phyloP scores from a whole-genome alignment of 1,140 invertebrate species.

The Philotrypesis tridentata region DNA sequence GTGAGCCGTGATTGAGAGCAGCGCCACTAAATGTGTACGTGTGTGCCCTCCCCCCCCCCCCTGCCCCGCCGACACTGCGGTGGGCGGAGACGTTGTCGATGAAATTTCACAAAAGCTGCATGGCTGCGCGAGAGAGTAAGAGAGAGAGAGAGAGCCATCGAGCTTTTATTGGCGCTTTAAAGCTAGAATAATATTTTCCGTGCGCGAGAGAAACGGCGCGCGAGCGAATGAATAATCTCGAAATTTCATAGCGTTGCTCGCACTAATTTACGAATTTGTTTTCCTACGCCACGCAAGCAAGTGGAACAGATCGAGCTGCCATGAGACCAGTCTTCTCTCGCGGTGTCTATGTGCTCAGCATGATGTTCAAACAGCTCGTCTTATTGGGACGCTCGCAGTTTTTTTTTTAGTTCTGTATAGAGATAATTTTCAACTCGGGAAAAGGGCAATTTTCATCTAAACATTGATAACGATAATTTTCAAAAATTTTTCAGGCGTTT shows the following conservation, averaged over 20 bases:
- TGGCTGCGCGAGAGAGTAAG: too few relatives aligned
- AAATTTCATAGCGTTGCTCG: background rate
- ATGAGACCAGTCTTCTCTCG: too few relatives aligned
- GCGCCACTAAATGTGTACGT: background rate
- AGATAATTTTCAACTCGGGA: too few relatives aligned
- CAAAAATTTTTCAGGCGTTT: too few relatives aligned
- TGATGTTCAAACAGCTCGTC: too few relatives aligned
- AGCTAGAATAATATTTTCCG: slow-evolving; percentile 21
- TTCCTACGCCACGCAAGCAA: too few relatives aligned
- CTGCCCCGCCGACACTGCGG: background rate
- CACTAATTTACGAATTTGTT: background rate
- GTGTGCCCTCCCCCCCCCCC: background rate
- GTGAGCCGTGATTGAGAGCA: background rate
- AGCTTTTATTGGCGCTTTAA: slow-evolving; percentile 5
- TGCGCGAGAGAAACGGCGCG: slow-evolving; percentile 37
- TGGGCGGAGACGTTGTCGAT: background rate
- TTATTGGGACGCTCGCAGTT: too few relatives aligned
- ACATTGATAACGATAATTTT: too few relatives aligned
- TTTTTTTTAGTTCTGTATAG: too few relatives aligned
- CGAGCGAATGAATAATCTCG: background rate
- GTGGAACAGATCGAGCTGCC: too few relatives aligned
- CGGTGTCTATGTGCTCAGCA: too few relatives aligned
- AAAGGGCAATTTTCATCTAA: too few relatives aligned
- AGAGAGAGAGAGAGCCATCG: background rate
- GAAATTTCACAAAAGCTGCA: slow-evolving; percentile 19